A percentile compares a stretch with the other conserved stretches of the same genome.
Conservation (phyloP, 2,113 vertebrate species). For the Odontesthes bonariensis region DNA sequence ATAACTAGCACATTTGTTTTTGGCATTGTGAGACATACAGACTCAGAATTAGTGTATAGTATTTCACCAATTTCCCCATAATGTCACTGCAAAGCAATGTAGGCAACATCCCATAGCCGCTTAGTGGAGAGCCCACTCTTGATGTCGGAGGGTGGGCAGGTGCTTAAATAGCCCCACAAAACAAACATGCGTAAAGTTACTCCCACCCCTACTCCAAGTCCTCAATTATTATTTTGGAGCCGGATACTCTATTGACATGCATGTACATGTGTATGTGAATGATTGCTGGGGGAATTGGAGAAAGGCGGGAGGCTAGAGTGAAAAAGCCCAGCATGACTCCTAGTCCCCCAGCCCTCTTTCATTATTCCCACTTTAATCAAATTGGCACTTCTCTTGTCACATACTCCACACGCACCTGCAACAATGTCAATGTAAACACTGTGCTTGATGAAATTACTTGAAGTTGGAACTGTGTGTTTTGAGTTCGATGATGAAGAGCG, state of each 20-base stretch:
- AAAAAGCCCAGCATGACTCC: constrained; percentile 39
- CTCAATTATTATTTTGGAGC: constrained; percentile 61
- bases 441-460: constrained; percentile 31
- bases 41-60: constrained; percentile 5
- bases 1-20: constrained; percentile 1
- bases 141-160: constrained; percentile 11
- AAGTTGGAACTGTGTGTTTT: constrained; percentile 15
- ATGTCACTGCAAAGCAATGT: constrained; percentile 22
- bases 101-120: constrained; percentile 30
- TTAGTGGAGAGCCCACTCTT: constrained; percentile 1
- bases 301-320: constrained; percentile 23
- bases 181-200: constrained; percentile 59
- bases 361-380: constrained; percentile 68
- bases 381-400: constrained; percentile 40
- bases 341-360: constrained; percentile 35
- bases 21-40: constrained; percentile 4
- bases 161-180: constrained; percentile 47
- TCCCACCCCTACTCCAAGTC: constrained; percentile 48
- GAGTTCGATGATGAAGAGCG: constrained; percentile 24
- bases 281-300: constrained; percentile 28
- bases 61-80: constrained; percentile 10
- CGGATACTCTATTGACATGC: constrained; percentile 27
- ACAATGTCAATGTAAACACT: constrained; percentile 8
- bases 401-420: constrained; percentile 54
- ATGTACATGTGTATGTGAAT: constrained; percentile 7